Evolutionary conservation across 2,113 vertebrate species (phyloP).

Genomic region (Strix uralensis): DNA sequence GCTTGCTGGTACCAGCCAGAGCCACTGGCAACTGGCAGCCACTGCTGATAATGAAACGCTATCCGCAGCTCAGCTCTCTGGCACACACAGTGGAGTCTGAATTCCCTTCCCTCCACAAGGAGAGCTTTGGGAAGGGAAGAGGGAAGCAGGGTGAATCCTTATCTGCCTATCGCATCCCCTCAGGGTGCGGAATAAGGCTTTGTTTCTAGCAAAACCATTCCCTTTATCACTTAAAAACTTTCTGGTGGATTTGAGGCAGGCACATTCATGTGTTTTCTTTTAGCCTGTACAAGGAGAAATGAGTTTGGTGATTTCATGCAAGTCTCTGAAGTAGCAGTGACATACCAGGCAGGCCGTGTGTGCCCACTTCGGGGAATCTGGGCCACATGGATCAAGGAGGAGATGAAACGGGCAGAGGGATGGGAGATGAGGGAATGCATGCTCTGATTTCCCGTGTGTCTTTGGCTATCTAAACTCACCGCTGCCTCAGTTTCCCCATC

Average conservation of each 20-base stretch:
- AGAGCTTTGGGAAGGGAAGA: constrained; percentile 33
- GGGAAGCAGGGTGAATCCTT: constrained; percentile 54
- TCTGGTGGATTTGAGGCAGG: neutral
- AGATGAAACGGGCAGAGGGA: neutral
- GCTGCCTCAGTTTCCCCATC: neutral
- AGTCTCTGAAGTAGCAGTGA: neutral
- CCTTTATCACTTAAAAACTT: neutral
- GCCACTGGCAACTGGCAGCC: constrained; percentile 62
- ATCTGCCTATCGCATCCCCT: constrained; percentile 38
- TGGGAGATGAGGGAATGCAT: neutral
- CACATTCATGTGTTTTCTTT: constrained; percentile 54
- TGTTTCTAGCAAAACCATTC: constrained; percentile 64
- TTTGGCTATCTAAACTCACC: neutral
- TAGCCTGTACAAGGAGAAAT: neutral
- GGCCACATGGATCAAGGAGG: neutral
- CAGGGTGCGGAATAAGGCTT: constrained; percentile 18
- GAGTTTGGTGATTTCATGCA: neutral
- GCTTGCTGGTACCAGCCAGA: constrained; percentile 60
- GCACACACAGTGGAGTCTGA: neutral
- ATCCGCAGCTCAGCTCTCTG: constrained; percentile 1
- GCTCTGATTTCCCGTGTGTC: neutral
- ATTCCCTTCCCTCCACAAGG: neutral
- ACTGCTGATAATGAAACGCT: constrained; percentile 34
- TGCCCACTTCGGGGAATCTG: neutral
- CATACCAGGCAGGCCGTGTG: neutral